Evolutionary conservation across 2,113 vertebrate species (phyloP).

Genomic region (Anoura caudifer): DNA sequence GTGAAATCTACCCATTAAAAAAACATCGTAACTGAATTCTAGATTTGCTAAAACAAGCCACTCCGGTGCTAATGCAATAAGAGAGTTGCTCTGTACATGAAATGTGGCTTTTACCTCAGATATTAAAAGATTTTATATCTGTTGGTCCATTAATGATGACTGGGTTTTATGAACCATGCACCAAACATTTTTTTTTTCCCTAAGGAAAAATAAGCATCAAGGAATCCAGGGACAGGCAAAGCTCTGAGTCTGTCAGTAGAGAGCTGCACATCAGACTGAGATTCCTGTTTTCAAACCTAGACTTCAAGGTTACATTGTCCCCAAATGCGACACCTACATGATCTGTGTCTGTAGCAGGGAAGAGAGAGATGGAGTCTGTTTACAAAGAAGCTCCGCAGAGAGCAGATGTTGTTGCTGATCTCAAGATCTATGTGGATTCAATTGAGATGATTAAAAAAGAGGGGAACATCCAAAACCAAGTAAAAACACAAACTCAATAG

Average conservation of each 20-base stretch:
- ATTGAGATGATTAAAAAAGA: not conserved
- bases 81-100: not conserved
- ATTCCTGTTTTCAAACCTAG: not conserved
- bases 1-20: not conserved
- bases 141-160: not conserved
- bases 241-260: not conserved
- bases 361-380: not conserved
- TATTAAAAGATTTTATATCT: not conserved
- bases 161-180: not conserved
- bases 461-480: not conserved
- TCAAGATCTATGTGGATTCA: not conserved
- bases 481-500: not conserved
- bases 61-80: not conserved
- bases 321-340: not conserved
- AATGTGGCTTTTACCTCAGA: not conserved
- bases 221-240: not conserved
- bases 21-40: conserved; percentile 31
- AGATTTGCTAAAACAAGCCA: conserved; percentile 31
- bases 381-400: not conserved
- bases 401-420: not conserved
- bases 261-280: not conserved
- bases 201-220: not conserved
- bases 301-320: not conserved
- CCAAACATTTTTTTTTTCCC: not conserved
- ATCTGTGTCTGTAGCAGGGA: not conserved